Base-by-base conservation (phyloP, 2,113 vertebrate genomes). In the Lepus americanus region DNA sequence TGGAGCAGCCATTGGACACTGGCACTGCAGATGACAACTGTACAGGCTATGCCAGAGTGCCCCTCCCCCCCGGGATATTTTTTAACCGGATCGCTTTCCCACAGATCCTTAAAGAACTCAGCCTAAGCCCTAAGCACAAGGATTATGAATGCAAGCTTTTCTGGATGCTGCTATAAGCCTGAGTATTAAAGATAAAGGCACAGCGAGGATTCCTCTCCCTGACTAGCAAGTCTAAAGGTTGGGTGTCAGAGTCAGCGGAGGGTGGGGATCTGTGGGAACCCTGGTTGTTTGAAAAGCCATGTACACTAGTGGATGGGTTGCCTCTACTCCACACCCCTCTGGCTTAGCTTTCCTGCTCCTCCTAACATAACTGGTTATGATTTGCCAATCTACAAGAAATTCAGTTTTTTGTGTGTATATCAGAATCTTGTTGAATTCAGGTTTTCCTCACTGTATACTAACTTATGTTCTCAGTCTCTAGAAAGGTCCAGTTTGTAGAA, bases 211-310 rank as follows among this genome's bases (percentile, higher is more conserved):
- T n/a, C 25, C 31, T 16, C 29, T 44, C 70, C 33, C 19, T 53
- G 29, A n/a, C 36, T 4, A 72, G 70, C 20, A 31, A 14, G 33
- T 12, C 20, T 27, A 27, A 25, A 33, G 33, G 20, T 9, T 31
- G 67, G 0, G 13, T 16, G 25, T 36, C 12, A 87, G 7, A 3
- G 22, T 44, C 44, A 44, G 22, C 0, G 19, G 8, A n/a, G 16
- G 27, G 49, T 9, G 17, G 20, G 39, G 31, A 31, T 10, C 33
- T 0, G 0, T 3, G 23, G 36, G 6, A 0, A 1, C 10, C n/a
- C 9, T 55, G 31, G 2, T 9, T 9, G 55, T 23, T 22, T 1
- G 23, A 14, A 89, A 70, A 66, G 29, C 17, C 64, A 83, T 23
- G 23, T 2, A 1, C 44, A 44, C 44, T 44, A 8, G 44, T 2